phyloP scores from a whole-genome alignment of 2,113 vertebrate genomes.

The Cheilinus undulatus region DNA sequence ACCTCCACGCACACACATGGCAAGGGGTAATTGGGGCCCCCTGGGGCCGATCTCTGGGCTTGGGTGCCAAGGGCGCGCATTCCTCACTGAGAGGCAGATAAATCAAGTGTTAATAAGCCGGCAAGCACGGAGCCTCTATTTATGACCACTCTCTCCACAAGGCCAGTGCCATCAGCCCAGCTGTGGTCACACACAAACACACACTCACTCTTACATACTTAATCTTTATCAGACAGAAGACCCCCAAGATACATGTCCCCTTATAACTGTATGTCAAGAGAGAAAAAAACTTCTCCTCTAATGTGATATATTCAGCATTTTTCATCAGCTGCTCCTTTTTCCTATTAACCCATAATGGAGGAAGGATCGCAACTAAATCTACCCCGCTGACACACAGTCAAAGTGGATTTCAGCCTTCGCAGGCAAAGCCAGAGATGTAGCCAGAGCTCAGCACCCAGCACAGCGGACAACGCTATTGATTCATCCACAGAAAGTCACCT shows the following conservation, averaged over 20 bases:
- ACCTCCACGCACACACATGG: slow-evolving; percentile 41
- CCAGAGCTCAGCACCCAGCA: slow-evolving; percentile 31
- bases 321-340: slow-evolving; percentile 61
- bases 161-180: slow-evolving; percentile 65
- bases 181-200: slow-evolving; percentile 38
- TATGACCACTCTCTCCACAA: slow-evolving; percentile 72
- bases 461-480: slow-evolving; percentile 66
- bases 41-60: slow-evolving; percentile 53
- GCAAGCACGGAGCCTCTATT: slow-evolving; percentile 67
- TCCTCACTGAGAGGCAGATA: slow-evolving; percentile 70
- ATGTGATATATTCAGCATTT: slow-evolving; percentile 66
- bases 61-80: slow-evolving; percentile 71
- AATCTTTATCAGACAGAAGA: slow-evolving; percentile 51
- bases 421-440: slow-evolving; percentile 30
- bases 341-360: slow-evolving; percentile 69
- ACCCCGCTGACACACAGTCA: slow-evolving; percentile 22
- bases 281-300: slow-evolving; percentile 25
- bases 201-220: slow-evolving; percentile 22
- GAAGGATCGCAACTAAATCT: slow-evolving; percentile 57
- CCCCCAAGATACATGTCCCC: slow-evolving; percentile 42
- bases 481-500: slow-evolving; percentile 79
- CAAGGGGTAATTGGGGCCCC: slow-evolving; percentile 68
- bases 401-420: slow-evolving; percentile 33
- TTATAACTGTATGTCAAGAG: slow-evolving; percentile 46
- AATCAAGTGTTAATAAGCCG: slow-evolving; percentile 79